Base-by-base conservation (phyloP, 2,888 invertebrate genomes). In the Trissoscelio sp. region DNA sequence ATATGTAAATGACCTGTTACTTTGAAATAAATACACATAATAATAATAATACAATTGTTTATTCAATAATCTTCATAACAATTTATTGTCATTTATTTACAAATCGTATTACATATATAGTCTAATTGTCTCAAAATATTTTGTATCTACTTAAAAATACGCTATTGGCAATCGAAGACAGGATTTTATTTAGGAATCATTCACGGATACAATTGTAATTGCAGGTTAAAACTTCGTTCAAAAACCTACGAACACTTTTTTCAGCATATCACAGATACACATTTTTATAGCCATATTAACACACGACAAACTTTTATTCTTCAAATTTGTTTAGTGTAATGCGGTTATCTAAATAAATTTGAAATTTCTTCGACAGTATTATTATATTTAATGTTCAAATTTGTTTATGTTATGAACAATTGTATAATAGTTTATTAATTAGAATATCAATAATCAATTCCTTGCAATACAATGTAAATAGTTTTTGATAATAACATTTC, bases 231-330 rank as follows among this genome's bases (percentile, higher is more conserved):
- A 51, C 42, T 42, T 18, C 46, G 18, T 70, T 22, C 7, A 44
- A 48, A 37, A 78, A 66, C 70, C 39, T 66, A 72, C 62, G 24
- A 70, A 53, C 69, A 67, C 46, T 58, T 70, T 39, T 60, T 69
- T 60, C 1, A 69, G 62, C 64, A 74, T 80, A 80, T 80, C 79
- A 80, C 79, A 80, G 79, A 74, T 69, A 74, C 64, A 80, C 31
- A 55, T 73, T 70, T 37, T 70, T 39, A 31, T 55, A 48, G n/a
- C 44, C 73, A 14, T 69, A 69, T 69, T 69, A 51, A 74, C 73
- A 69, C 69, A 64, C 14, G 46, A 69, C 34, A 16, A 18, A 1
- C 0, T 39, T 12, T 11, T 12, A 7, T 16, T 55, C 3, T 34
- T 16, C 18, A 55, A 18, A 34, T 9, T 7, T 14, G 11, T 55